These are phyloP conservation scores for Onchidella celtica DNA, from an alignment of 2,888 invertebrate genomes.

Conservation along the genomic window DNA sequence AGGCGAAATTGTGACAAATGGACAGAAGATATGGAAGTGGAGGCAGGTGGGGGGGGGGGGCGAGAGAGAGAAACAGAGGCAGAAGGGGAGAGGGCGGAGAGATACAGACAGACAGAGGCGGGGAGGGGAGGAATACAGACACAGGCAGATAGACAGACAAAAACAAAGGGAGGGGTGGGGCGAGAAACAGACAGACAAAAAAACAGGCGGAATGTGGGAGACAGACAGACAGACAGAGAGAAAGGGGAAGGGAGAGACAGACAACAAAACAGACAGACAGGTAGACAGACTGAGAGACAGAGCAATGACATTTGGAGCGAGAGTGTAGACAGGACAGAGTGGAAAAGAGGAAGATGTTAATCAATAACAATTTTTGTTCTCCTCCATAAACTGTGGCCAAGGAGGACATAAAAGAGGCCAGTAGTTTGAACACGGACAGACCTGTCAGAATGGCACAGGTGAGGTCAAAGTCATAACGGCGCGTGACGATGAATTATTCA, in stretches of 20 bases:
- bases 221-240: not conserved
- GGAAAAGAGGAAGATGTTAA: no score
- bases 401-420: no score
- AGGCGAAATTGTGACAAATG: not conserved
- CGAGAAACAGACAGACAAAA: not conserved
- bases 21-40: not conserved
- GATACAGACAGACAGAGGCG: not conserved
- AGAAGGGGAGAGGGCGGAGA: slow-evolving; percentile 20
- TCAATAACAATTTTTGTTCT: no score
- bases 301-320: no score
- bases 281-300: no score
- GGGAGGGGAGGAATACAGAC: not conserved
- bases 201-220: not conserved
- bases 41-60: slow-evolving; percentile 27
- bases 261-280: not conserved
- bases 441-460: no score
- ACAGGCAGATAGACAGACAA: not conserved
- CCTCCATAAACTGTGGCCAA: no score
- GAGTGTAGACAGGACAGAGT: no score
- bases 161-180: not conserved
- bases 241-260: not conserved
- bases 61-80: slow-evolving; percentile 16
- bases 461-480: no score
- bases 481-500: no score
- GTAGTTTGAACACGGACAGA: no score